Base-by-base conservation (phyloP, 2,888 invertebrate genomes). In the Rosalia funebris region DNA sequence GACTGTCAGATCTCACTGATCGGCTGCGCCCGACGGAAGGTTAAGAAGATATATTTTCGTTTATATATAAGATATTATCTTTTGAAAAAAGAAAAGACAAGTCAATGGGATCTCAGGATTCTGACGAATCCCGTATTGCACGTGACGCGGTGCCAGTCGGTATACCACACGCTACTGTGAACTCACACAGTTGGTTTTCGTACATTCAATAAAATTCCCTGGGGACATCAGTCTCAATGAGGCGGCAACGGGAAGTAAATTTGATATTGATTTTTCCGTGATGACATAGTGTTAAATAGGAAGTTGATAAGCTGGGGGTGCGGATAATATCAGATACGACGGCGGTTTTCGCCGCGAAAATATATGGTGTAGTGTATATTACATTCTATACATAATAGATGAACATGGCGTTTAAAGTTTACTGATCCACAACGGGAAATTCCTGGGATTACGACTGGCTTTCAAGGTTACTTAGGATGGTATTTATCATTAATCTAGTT, bases 191-290 rank as follows among this genome's bases (percentile, higher is more conserved):
- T 17, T 41, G 16, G 41, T 41, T 41, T 41, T 41, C 41, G 15
- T 16, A 41, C 17, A 16, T 41, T 41, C 41, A 41, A 41, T 41
- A 17, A 41, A 17, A 41, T 41, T 16, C 62, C 45, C 36, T 39
- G 34, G 37, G 54, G 55, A 62, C 36, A 44, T 41, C 55, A 58
- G 46, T 58, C 57, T 55, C 62, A 58, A 58, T 58, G 62, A 57
- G 55, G 39, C 45, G 39, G 25, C 55, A 62, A 42, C 16, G 14
- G 50, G 52, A 62, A 58, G 55, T 50, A 54, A 57, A 58, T 62
- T 55, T 37, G 32, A 39, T 58, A 62, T 62, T 25, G 62, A 62
- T 62, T 57, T 48, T 57, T 60, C 4, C 37, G 41, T 17, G n/a
- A 41, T 41, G 17, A 41, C 16, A 17, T 41, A 41, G 34, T 34